Base-by-base conservation (phyloP, 2,797 vertebrate species). In the Numenius phaeopus region DNA sequence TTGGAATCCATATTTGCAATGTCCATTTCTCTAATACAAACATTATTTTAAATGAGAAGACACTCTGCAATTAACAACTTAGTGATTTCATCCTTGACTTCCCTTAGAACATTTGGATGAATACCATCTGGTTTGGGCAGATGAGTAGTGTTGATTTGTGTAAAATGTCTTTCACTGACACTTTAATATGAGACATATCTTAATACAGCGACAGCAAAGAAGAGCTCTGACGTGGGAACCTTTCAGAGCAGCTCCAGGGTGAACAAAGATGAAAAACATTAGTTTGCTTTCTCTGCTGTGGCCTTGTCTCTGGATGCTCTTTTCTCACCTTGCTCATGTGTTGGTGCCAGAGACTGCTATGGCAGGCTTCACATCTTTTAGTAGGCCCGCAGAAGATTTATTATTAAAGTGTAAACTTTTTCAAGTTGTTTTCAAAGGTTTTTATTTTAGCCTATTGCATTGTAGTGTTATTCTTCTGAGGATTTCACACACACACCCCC, bases 71-170 rank as follows among this genome's bases (percentile, higher is more conserved):
- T 92, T 94, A 94, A 94, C 77, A 57, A 26, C 67, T 83, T 91
- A 81, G 87, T 87, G 78, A 89, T 94, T 95, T 96, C 78, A 96
- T 96, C 89, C 64, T 44, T 83, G 84, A 94, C 55, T 75, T 94
- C 55, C 78, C 94, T 94, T 42, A 83, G 82, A 94, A 83, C 57
- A 58, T 94, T 94, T 87, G 75, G 64, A 91, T 94, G 84, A 78
- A 70, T 58, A 89, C 75, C 89, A 78, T 95, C 84, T 91, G 84
- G 4, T 94, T 91, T 87, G 78, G 52, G 49, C 78, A 92, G 78
- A 83, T 73, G 83, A 91, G 27, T 73, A 77, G 39, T 6, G 1
- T 59, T 94, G 94, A 94, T 89, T 91, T 94, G 75, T 83, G 84
- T 80, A 66, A 87, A 77, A 77, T 83, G 73, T 46, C 78, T 89